Conservation (phyloP, 2,113 vertebrate genomes). For the Tonatia bakeri region DNA sequence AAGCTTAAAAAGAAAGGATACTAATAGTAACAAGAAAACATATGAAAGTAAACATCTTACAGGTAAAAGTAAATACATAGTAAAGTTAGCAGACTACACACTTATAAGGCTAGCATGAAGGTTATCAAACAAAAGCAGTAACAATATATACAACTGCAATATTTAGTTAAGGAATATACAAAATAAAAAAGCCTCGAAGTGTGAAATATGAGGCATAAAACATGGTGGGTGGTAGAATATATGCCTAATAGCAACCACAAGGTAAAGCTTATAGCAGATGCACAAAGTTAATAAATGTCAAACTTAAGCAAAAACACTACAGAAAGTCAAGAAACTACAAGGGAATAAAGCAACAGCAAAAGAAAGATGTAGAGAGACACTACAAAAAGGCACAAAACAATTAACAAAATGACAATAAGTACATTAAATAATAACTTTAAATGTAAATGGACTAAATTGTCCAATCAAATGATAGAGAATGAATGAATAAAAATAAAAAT, state of each 20-base stretch:
- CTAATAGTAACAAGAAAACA: not conserved
- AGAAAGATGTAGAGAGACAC: not conserved
- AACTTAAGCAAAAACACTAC: not conserved
- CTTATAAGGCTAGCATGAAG: not conserved
- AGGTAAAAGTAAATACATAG: not conserved
- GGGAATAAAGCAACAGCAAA: not conserved
- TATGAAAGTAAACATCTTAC: not conserved
- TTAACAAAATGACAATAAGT: not conserved
- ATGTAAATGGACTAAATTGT: not conserved
- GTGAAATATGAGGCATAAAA: not conserved
- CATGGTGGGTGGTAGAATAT: not conserved
- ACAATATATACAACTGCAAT: not conserved
- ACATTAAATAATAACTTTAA: not conserved
- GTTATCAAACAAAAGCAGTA: not conserved
- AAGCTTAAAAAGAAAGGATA: not conserved
- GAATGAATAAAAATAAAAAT: not conserved
- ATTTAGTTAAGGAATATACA: not conserved
- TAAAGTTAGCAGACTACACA: not conserved
- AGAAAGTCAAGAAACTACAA: not conserved
- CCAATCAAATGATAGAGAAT: not conserved
- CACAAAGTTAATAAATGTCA: not conserved
- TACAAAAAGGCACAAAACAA: not conserved
- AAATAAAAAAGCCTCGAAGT: not conserved
- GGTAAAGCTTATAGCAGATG: not conserved
- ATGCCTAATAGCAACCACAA: not conserved